Conservation (phyloP, 2,888 invertebrate species). For the Ceraclea dissimilis region DNA sequence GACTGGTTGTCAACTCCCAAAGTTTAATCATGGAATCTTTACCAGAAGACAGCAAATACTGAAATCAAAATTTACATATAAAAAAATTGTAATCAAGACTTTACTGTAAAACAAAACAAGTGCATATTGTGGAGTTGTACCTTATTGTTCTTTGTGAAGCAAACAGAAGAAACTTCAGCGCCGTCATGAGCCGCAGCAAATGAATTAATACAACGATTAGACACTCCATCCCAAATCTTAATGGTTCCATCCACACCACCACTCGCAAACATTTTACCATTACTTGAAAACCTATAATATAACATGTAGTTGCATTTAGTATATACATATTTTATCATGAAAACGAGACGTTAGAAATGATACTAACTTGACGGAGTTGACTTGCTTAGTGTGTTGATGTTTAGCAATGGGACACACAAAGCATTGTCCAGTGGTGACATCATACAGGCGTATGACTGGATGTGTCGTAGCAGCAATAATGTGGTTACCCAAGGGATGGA, state of each 20-base stretch:
- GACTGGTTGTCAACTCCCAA: slow-evolving; percentile 95
- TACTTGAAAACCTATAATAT: slow-evolving; percentile 39
- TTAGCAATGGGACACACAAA: slow-evolving; percentile 87
- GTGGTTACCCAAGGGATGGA: slow-evolving; percentile 94
- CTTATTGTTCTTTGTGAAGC: slow-evolving; percentile 93
- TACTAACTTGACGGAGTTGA: slow-evolving; percentile 63
- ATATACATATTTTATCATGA: no score
- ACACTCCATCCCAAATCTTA: slow-evolving; percentile 96
- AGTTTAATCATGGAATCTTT: slow-evolving; percentile 95
- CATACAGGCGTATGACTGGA: slow-evolving; percentile 83
- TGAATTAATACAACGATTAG: slow-evolving; percentile 85
- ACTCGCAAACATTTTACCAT: slow-evolving; percentile 63
- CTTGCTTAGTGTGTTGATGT: slow-evolving; percentile 72
- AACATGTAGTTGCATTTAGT: no score
- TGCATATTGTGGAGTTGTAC: no score
- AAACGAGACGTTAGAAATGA: neutral
- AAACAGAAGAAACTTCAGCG: slow-evolving; percentile 86
- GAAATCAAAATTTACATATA: slow-evolving; percentile 29
- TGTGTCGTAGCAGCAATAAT: slow-evolving; percentile 91
- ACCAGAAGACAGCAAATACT: slow-evolving; percentile 92
- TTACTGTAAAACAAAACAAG: neutral
- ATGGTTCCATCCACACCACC: slow-evolving; percentile 89
- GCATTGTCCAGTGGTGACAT: slow-evolving; percentile 91
- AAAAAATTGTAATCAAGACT: neutral
- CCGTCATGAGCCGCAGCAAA: slow-evolving; percentile 93